phyloP scores from a whole-genome alignment of 1,140 invertebrate genomes.

The Penaeus chinensis region DNA sequence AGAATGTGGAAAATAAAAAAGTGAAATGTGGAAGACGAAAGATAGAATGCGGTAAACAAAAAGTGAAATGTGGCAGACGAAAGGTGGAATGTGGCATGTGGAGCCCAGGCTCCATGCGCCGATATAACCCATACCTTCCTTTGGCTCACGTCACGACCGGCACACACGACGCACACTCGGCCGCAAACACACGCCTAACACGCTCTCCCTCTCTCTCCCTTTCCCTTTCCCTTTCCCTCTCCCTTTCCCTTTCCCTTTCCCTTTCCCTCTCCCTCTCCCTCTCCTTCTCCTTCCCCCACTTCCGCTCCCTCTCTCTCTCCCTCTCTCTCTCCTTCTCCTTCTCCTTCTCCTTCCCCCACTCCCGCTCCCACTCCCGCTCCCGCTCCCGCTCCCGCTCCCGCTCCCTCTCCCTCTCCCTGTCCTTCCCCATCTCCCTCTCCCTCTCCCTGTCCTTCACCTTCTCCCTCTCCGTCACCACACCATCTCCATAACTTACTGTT shows the following conservation, averaged over 20 bases:
- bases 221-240: conserved; percentile 25
- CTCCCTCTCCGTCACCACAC: too few species aligned
- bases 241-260: neutral
- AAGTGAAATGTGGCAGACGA: neutral
- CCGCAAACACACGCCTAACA: conserved; percentile 20
- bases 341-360: conserved; percentile 2
- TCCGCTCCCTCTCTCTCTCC: neutral
- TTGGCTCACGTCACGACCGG: too few species aligned
- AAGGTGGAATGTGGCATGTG: too few species aligned
- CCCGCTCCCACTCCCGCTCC: neutral
- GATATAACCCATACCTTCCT: too few species aligned
- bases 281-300: neutral
- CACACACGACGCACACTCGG: neutral
- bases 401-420: conserved; percentile 23
- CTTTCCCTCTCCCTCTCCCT: too few species aligned
- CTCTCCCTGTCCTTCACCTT: conserved; percentile 1
- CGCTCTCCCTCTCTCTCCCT: conserved; percentile 14
- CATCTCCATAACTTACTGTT: too few species aligned
- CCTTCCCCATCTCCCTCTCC: conserved; percentile 17
- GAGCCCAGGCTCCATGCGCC: too few species aligned
- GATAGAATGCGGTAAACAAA: neutral
- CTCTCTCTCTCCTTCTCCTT: conserved; percentile 25
- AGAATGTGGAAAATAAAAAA: neutral
- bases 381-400: conserved; percentile 6
- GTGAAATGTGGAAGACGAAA: neutral